Base-by-base conservation (phyloP, 2,113 vertebrate species). In the Paracanthobrama guichenoti region DNA sequence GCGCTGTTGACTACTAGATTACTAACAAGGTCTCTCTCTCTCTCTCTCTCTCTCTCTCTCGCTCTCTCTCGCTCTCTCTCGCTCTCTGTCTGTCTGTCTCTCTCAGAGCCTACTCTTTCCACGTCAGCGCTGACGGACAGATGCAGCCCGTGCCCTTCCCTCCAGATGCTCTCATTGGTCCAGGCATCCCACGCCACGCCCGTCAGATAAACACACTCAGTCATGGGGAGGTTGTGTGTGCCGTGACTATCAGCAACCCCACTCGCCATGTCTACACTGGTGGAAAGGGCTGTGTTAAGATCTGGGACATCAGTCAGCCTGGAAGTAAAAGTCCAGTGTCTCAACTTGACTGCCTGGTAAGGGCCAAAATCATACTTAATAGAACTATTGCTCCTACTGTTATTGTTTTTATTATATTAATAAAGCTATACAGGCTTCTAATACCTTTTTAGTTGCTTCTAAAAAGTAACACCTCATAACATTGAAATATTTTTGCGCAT, bases 221-320 rank as follows among this genome's bases (percentile, higher is more conserved):
- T 92, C 97, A 98, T 8, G 97, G 97, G 35, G 97, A 98, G 91
- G 97, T 98, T 88, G 97, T 98, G 83, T 97, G 97, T 1, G 97
- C 97, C 0, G 97, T 98, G 87, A 98, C 97, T 90, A 98, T 98
- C 91, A 97, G 96, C 93, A 98, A 97, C 91, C 97, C 97, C 86
- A 98, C 97, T 9, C 94, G 97, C 85, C 97, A 98, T 26, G 97
- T 97, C 89, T 97, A 98, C 92, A 98, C 97, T 2, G 97, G 97
- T 3, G 97, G 97, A 89, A 98, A 97, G 91, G 97, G 97, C 92
- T 98, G 97, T 62, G 97, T 98, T 87, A 98, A 98, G 91, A 96
- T 98, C 94, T 98, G 97, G 97, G 96, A 98, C 92, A 98, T 98
- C 88, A 97, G 97, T 93, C 97, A 98, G 90, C 96, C 97, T 18